Base-by-base conservation (phyloP, 2,113 vertebrate genomes). In the Labeo catla region DNA sequence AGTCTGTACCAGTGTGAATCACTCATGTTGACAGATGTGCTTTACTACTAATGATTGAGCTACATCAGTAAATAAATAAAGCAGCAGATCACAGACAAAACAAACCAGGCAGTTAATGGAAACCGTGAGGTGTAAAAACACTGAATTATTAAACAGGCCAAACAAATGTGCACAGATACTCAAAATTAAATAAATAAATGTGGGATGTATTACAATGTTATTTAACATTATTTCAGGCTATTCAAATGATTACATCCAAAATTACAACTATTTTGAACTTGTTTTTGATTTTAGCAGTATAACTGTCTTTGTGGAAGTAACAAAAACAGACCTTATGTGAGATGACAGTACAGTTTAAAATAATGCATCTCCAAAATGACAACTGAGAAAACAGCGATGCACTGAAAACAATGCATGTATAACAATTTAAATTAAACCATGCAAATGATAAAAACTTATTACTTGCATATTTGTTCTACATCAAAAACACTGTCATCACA, bases 141-240 rank as follows among this genome's bases (percentile, higher is more conserved):
- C 28, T 61, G 8, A 80, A 61, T 61, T 61, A 80, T 80, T 63
- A 59, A 80, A 73, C 23, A 45, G 36, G 59, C 19, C 28, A 34
- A 63, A 45, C 57, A 45, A 28, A 23, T 45, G 19, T n/a, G 21
- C 36, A 63, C 19, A 23, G 10, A 80, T 63, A 54, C 13, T 1
- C 15, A 16, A 6, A 39, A 36, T 28, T 6, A 12, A 36, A 68
- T 3, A 36, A 68, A 39, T 36, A 36, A 36, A 34, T 23, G 13
- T 15, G 50, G 28, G 6, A 68, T 39, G 13, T 36, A 68, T 36
- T 8, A 49, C 45, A 23, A 28, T 28, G 28, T 28, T 28, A 28
- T 28, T 65, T 65, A 65, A 34, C 11, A 34, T 65, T 12, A 63
- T 63, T 63, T 63, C 1, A 63, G 59, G 10, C 10, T 12, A 28